Evolutionary conservation across 2,888 invertebrate species (phyloP).

Genomic region (Acanthosepion lycidas): DNA sequence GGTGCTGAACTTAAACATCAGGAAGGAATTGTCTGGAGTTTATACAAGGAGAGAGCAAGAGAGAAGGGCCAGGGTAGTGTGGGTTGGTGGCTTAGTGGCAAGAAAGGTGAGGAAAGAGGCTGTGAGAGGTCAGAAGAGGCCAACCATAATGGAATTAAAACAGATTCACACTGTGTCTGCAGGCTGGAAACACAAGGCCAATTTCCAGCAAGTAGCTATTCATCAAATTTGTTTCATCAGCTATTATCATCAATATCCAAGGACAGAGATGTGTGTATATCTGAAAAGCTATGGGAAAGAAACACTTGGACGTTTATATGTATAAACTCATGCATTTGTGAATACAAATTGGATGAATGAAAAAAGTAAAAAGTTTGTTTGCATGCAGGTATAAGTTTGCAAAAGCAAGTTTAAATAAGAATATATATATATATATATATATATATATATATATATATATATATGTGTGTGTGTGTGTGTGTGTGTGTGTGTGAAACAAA

Average conservation of each 20-base stretch:
- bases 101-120: not conserved
- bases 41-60: not conserved
- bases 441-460: no score
- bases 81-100: not conserved
- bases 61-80: not conserved
- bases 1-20: not conserved
- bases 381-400: not conserved
- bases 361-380: not conserved
- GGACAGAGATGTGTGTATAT: not conserved
- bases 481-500: no score
- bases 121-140: not conserved
- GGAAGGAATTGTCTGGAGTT: not conserved
- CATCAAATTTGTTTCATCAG: not conserved
- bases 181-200: not conserved
- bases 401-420: no score
- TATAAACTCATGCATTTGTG: not conserved
- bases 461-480: no score
- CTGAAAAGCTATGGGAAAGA: not conserved
- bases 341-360: not conserved
- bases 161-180: not conserved
- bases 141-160: not conserved
- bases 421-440: no score
- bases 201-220: no score
- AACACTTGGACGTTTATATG: not conserved
- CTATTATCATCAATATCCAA: not conserved